Percentiles rank a stretch among this genome's conserved stretches.
Evolutionary conservation across 2,888 invertebrate genomes (phyloP).

Genomic region (Trisateles emortualis): DNA sequence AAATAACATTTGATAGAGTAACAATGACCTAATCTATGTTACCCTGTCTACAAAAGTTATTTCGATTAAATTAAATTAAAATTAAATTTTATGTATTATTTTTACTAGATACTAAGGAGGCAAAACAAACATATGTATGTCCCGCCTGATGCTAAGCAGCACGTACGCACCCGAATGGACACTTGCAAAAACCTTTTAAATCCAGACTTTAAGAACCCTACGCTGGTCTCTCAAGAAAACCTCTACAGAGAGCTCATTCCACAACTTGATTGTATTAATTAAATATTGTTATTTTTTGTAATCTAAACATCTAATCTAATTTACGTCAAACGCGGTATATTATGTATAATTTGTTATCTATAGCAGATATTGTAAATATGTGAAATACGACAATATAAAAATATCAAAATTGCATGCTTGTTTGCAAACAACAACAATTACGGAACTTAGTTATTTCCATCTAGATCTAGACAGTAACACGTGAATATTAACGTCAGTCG

Average conservation of each 20-base stretch:
- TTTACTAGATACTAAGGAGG: no score
- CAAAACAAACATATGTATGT: no score
- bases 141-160: no score
- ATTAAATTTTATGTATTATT: no score
- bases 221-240: no score
- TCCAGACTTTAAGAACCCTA: no score
- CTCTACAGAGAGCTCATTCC: no score
- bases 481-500: background rate
- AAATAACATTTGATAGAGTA: constrained; percentile 29
- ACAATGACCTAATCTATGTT: constrained; percentile 13
- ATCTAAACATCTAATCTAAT: constrained; percentile 36
- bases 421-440: constrained; percentile 1
- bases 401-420: background rate
- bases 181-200: no score
- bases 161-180: no score
- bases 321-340: constrained; percentile 37
- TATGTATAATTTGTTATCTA: constrained; percentile 24
- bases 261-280: constrained; percentile 18
- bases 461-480: background rate
- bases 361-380: background rate
- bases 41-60: constrained; percentile 14
- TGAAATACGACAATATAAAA: background rate
- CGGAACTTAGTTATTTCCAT: background rate
- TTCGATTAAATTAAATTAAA: no score
- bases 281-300: constrained; percentile 15